phyloP scores from a whole-genome alignment of 2,797 vertebrate genomes.

The Bradypus variegatus region DNA sequence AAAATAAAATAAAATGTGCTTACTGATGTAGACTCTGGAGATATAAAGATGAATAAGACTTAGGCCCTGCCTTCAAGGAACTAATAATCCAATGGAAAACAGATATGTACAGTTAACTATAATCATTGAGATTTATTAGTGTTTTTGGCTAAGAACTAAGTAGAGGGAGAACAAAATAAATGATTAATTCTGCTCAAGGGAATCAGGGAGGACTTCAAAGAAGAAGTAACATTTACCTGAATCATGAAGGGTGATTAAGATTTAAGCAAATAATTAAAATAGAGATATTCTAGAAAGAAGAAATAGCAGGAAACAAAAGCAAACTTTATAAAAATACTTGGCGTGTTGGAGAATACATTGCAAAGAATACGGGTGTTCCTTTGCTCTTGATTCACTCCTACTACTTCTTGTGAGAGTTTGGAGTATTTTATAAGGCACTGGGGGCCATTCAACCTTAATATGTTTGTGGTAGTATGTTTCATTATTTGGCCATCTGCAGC shows the following conservation, averaged over 20 bases:
- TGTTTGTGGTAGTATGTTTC: not conserved
- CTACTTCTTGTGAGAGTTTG: not conserved
- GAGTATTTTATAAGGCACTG: not conserved
- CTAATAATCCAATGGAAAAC: conserved; percentile 53
- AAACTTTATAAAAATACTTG: not conserved
- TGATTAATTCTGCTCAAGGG: not conserved
- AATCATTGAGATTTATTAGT: conserved; percentile 34
- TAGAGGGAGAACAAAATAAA: conserved; percentile 16
- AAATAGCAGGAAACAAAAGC: conserved; percentile 8
- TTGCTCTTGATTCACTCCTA: not conserved
- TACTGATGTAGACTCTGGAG: not conserved
- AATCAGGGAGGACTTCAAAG: conserved; percentile 41
- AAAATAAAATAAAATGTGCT: too few species aligned
- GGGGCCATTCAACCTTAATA: not conserved
- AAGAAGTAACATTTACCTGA: conserved; percentile 27
- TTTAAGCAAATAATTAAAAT: not conserved
- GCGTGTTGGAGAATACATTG: not conserved
- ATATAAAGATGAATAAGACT: conserved; percentile 49
- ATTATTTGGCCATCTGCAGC: not conserved
- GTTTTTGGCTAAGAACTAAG: conserved; percentile 34
- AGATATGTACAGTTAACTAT: conserved; percentile 15
- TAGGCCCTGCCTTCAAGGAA: conserved; percentile 50
- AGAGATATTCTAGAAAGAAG: not conserved
- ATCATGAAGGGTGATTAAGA: not conserved
- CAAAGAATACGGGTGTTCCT: not conserved